Conservation (phyloP, 2,113 vertebrate genomes). For the Plectropomus leopardus region DNA sequence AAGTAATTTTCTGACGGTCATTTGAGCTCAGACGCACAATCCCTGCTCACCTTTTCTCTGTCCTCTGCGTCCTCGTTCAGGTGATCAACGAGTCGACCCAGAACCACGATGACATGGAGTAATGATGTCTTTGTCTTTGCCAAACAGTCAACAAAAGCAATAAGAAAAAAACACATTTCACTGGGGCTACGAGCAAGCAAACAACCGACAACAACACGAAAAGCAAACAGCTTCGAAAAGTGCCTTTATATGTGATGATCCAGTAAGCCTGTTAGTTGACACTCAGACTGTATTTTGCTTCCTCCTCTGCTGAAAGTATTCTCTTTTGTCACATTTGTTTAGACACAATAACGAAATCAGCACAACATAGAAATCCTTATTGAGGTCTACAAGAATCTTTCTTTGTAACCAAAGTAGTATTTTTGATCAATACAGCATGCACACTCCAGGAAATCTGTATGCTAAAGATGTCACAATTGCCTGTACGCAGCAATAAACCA, state of each 20-base stretch:
- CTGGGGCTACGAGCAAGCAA: slow-evolving; percentile 54
- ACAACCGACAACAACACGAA: slow-evolving; percentile 47
- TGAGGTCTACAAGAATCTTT: slow-evolving; percentile 53
- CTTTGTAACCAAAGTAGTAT: slow-evolving; percentile 70
- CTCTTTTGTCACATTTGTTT: slow-evolving; percentile 63
- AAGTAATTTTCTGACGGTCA: not conserved
- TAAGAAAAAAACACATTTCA: slow-evolving; percentile 58
- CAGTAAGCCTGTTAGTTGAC: slow-evolving; percentile 64
- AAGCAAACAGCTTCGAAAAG: slow-evolving; percentile 74
- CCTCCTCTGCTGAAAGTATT: slow-evolving; percentile 58
- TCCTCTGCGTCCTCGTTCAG: slow-evolving; percentile 51
- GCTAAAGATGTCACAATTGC: slow-evolving; percentile 66
- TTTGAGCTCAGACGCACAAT: slow-evolving; percentile 9
- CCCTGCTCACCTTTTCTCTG: slow-evolving; percentile 20
- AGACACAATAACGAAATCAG: slow-evolving; percentile 63
- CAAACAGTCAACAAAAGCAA: slow-evolving; percentile 65
- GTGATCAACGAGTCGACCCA: slow-evolving; percentile 85
- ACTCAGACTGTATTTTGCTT: slow-evolving; percentile 68
- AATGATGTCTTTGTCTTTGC: slow-evolving; percentile 28
- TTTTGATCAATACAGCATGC: slow-evolving; percentile 65
- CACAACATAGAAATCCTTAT: slow-evolving; percentile 59
- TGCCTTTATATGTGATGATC: slow-evolving; percentile 80
- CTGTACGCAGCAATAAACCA: slow-evolving; percentile 79
- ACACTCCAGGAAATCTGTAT: slow-evolving; percentile 56
- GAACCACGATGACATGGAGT: slow-evolving; percentile 82